Base-by-base conservation (phyloP, 2,888 invertebrate genomes). In the Catocala sponsa region DNA sequence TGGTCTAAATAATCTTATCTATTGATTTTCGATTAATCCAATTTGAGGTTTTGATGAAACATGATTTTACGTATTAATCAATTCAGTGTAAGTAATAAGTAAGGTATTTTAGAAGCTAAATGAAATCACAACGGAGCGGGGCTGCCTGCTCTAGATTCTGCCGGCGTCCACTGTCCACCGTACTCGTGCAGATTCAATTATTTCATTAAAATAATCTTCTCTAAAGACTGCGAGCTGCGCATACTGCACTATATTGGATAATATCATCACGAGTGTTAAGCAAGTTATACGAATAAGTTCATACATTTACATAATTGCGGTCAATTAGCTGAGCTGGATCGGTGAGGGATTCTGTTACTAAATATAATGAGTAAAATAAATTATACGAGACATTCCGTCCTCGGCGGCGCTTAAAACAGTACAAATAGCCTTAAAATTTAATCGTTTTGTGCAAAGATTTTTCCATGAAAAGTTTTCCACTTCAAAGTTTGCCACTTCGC, bases 401-500 rank as follows among this genome's bases (percentile, higher is more conserved):
- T 79, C 81, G 69, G 79, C 79, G 82, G 76, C 78, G 72, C 85
- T 86, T 84, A 84, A 88, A 90, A 88, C 89, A 85, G 89, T 89
- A 91, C 91, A 91, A 91, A 92, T 91, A 90, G 88, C 85, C 89
- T 89, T 90, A 91, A 92, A 92, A 92, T 92, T 91, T 91, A 92
- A 94, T 92, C 91, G 91, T 87, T 91, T 88, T 85, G 89, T 87
- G 84, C 88, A 88, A 91, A 93, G 92, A 92, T 92, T 92, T 91
- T 91, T 87, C 90, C 91, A 89, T 91, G 88, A 89, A 92, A 94
- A 93, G 91, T 94, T 94, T 94, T 92, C 93, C 92, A 94, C 94
- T 94, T 92, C 86, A 91, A 94, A 94, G 91, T 94, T 94, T 90
- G 89, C 91, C 92, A 93, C 93, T 94, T 91, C 90, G 87, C 86